Evolutionary conservation across 1,140 invertebrate genomes (phyloP), one percentile per base, ranked within the genome.

Genomic region (Bombus waltoni): DNA sequence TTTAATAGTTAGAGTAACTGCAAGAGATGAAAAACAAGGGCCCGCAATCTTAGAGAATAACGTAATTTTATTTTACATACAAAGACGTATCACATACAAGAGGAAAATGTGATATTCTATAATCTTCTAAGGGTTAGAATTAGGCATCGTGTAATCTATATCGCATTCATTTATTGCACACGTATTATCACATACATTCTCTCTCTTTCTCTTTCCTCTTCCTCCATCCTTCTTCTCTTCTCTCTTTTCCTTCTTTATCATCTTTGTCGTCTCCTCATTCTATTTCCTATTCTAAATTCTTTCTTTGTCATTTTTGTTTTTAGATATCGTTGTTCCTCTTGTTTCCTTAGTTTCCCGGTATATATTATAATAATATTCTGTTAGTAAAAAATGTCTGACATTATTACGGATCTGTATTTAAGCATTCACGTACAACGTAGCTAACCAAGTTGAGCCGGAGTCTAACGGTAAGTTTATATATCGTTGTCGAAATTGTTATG

Each of bases 21-120:
- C 11, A 38, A 74, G 2, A 28, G 9, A 35, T 25, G 8, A 42
- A n/a, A n/a, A 35, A 28, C 9, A 59, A 44, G 25, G 32, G 5
- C 28, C 32, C 1, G 15, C 8, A 35, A 40, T 57, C 11, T 84
- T 32, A 80, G 32, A 85, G 83, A 85, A 85, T 85, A 80, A 85
- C 76, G 68, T 47, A 85, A 85, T 77, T 85, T 85, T 85, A 85
- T 73, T 85, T 80, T 53, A 85, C 77, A 59, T 83, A 78, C 65
- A 83, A 83, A 83, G 82, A 77, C 53, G 47, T 62, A 84, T 79
- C 76, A 57, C 68, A 15, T 72, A 84, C n/a, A 71, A 71, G 75
- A 44, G 32, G 10, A 78, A 83, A 83, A 77, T 70, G 75, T 57
- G 66, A 71, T 35, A 44, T 71, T 44, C 66, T 79, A 70, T 32